Evolutionary conservation across 2,797 vertebrate species (phyloP).

Genomic region (Falco berigora): DNA sequence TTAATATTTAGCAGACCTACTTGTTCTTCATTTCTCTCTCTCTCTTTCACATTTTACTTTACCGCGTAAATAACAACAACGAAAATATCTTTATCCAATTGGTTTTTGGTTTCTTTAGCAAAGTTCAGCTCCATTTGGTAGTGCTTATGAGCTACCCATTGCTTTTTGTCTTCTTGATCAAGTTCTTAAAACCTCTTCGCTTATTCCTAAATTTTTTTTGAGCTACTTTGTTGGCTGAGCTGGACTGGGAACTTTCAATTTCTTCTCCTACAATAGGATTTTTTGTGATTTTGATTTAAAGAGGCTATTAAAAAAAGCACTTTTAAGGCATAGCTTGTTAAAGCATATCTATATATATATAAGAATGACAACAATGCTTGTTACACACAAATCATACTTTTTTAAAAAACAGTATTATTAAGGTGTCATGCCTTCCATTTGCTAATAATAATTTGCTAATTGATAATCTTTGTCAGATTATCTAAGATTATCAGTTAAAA

Average conservation of each 20-base stretch:
- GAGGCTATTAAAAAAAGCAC: background rate
- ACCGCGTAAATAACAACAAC: background rate
- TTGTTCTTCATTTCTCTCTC: background rate
- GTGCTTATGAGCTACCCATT: background rate
- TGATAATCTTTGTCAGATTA: background rate
- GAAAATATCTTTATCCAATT: background rate
- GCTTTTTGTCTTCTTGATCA: background rate
- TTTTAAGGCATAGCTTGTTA: background rate
- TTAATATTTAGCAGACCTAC: background rate
- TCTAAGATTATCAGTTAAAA: background rate
- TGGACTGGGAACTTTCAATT: background rate
- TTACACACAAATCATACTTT: background rate
- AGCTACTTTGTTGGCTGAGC: background rate
- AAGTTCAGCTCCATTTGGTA: background rate
- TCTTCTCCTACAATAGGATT: background rate
- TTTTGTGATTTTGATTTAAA: background rate
- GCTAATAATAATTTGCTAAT: background rate
- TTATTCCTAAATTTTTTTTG: background rate
- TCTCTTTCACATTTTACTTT: background rate
- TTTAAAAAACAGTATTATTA: background rate
- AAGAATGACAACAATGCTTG: background rate
- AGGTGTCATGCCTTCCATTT: background rate
- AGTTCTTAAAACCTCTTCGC: background rate
- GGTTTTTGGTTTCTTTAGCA: background rate
- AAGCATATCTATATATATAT: background rate